Evolutionary conservation across 2,888 invertebrate genomes (phyloP), one percentile per base, ranked within the genome.

Genomic region (Troides aeacus): DNA sequence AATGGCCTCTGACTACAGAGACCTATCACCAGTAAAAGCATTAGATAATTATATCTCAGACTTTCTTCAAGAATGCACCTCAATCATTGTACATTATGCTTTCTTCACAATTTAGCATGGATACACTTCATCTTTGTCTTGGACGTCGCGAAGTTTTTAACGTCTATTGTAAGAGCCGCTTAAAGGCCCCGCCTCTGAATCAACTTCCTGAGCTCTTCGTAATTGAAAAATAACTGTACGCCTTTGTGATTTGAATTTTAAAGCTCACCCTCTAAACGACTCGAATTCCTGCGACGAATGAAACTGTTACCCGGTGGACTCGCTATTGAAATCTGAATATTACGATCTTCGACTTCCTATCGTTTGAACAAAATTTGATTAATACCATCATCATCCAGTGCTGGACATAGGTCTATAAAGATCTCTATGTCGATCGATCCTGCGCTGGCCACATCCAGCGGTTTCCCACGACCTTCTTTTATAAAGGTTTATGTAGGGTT

Each of bases 211-310:
- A 79, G 81, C 87, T 84, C 84, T 79, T 78, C 83, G 84, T 88
- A 90, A 90, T 90, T 90, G 90, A 90, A 90, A 90, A 90, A 90
- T 90, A 90, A 88, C 90, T 90, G 84, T 85, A 85, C 86, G 84
- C 84, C 81, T 81, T 77, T 73, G 81, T 81, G 75, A 87, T 89
- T 69, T 62, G 64, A 69, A 65, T 69, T 62, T 69, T 61, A 65
- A 65, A 61, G 64, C 53, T 46, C 17, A 12, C 23, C 30, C 30
- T 53, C 2, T 50, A 63, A 63, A 53, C 53, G 50, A 53, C 7
- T 30, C 30, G 8, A 53, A 63, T 63, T 63, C 50, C 24, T 10
- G 12, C 63, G 6, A 53, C 62, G n/a, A 46, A 23, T 23, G 42
- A 46, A 61, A 62, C 42, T 23, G 23, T 62, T 62, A 15, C 24